Evolutionary conservation across 2,888 invertebrate species (phyloP).

Genomic region (Parnassius orleans): DNA sequence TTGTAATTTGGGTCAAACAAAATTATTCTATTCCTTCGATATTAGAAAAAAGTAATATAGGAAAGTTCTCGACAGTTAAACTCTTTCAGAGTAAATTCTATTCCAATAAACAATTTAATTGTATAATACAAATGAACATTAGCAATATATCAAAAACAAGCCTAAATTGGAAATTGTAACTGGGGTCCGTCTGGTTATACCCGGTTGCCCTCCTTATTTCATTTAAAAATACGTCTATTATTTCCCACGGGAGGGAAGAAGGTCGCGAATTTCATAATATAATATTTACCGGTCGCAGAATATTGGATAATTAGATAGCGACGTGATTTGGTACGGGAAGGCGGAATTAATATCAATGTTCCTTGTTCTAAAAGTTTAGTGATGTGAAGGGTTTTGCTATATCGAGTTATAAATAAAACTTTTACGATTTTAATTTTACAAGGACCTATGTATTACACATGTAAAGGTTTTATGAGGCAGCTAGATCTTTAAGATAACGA

Average conservation of each 20-base stretch:
- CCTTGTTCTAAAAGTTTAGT: slow-evolving; percentile 57
- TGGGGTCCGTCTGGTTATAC: slow-evolving; percentile 32
- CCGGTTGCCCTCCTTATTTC: slow-evolving; percentile 55
- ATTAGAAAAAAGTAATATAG: no score
- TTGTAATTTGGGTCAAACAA: no score
- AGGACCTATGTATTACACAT: no score
- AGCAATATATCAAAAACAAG: slow-evolving; percentile 22
- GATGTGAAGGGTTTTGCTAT: slow-evolving; percentile 35
- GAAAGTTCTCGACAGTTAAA: no score
- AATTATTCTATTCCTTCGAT: no score
- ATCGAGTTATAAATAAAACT: slow-evolving; percentile 29
- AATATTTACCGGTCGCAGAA: slow-evolving; percentile 70
- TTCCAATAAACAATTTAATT: no score
- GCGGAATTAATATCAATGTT: slow-evolving; percentile 79
- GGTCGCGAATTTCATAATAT: slow-evolving; percentile 76
- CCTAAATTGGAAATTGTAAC: slow-evolving; percentile 39
- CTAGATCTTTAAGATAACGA: no score
- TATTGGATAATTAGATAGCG: slow-evolving; percentile 77
- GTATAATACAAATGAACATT: slow-evolving; percentile 25
- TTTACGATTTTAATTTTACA: slow-evolving; percentile 5
- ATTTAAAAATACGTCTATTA: slow-evolving; percentile 71
- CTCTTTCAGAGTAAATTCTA: no score
- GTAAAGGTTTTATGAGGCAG: no score
- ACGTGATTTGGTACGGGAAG: slow-evolving; percentile 76
- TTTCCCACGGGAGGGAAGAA: slow-evolving; percentile 66